These are phyloP conservation scores for Phodopus roborovskii DNA, from an alignment of 2,113 vertebrate genomes.

Conservation along the genomic window DNA sequence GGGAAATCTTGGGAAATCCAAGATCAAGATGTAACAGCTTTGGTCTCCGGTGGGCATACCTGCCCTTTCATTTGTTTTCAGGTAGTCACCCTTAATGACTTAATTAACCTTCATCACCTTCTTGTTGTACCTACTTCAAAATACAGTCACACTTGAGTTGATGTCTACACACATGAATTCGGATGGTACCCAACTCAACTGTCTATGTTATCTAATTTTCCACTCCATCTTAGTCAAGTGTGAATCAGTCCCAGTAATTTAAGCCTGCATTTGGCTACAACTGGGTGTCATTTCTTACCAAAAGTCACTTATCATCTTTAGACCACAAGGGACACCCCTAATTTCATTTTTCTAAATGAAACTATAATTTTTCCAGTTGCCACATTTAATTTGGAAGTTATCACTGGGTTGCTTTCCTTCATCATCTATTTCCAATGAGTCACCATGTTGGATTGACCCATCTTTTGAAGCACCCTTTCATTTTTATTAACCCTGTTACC, in stretches of 20 bases:
- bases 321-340: not conserved
- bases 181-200: not conserved
- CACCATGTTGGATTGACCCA: not conserved
- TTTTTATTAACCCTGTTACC: conserved; percentile 61
- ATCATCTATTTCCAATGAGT: conserved; percentile 13
- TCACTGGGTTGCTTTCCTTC: not conserved
- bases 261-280: not conserved
- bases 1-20: not conserved
- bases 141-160: not conserved
- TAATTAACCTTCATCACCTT: not conserved
- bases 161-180: not conserved
- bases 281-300: not conserved
- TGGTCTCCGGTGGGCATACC: not conserved
- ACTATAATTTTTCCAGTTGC: not conserved
- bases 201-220: not conserved
- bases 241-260: not conserved
- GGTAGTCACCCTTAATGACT: not conserved
- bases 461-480: not conserved
- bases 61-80: not conserved
- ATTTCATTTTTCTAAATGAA: not conserved
- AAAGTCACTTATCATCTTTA: conserved; percentile 33
- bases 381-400: conserved; percentile 40
- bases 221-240: not conserved
- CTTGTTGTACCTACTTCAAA: not conserved
- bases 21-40: not conserved